Percentiles rank a stretch among this genome's conserved stretches.
Conservation (phyloP, 2,888 invertebrate genomes). For the Galerucella pusilla region DNA sequence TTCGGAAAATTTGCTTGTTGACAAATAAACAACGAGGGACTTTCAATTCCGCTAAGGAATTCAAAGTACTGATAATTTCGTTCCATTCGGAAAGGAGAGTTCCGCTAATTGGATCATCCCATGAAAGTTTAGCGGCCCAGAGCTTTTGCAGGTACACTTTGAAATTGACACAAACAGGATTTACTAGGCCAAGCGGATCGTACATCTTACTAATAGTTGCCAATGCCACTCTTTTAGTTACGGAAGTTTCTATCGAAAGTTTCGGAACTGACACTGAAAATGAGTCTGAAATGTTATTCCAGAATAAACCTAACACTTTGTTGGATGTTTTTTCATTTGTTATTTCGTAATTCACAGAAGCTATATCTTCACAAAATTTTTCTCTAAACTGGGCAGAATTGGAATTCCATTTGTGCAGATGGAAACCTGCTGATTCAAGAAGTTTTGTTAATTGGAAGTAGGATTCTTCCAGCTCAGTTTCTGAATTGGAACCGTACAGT, state of each 20-base stretch:
- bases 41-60: not conserved
- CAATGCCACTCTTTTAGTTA: too few relatives aligned
- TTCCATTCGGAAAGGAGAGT: not conserved
- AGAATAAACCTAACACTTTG: not conserved
- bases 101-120: constrained; percentile 21
- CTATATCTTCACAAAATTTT: too few relatives aligned
- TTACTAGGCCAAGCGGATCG: not conserved
- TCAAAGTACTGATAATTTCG: not conserved
- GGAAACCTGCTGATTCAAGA: too few relatives aligned
- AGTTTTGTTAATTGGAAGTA: not conserved
- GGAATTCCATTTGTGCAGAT: too few relatives aligned
- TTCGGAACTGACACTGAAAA: too few relatives aligned
- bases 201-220: too few relatives aligned
- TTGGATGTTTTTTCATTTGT: too few relatives aligned
- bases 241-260: too few relatives aligned
- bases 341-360: too few relatives aligned
- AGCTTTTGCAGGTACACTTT: constrained; percentile 24
- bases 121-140: constrained; percentile 22
- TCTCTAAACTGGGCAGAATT: too few relatives aligned
- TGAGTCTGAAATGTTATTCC: not conserved
- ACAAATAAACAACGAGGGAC: not conserved
- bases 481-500: constrained; percentile 12
- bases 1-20: not conserved
- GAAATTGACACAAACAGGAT: constrained; percentile 9
- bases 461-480: constrained; percentile 13